Base-by-base conservation (phyloP, 2,797 vertebrate genomes). In the Macrochelys suwanniensis region DNA sequence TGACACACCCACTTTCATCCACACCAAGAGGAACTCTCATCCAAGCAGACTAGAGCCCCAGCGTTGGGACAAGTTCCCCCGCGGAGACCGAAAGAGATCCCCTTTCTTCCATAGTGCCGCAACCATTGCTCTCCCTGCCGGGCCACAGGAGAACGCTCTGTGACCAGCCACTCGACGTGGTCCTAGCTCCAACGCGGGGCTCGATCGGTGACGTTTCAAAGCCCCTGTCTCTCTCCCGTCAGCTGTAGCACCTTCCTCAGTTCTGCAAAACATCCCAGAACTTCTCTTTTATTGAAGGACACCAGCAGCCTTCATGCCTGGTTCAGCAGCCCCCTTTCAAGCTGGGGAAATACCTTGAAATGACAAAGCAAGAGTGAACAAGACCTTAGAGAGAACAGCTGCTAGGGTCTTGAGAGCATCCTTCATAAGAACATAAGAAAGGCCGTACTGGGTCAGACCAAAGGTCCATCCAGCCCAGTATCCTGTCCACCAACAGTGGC, bases 101-200 rank as follows among this genome's bases (percentile, higher is more conserved):
- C 61, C 61, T 68, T 37, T 17, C n/a, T 68, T 21, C 65, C 7
- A 19, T 21, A 5, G 33, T 11, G n/a, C 65, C 23, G 65, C 19
- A 21, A 9, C n/a, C 15, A 19, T 65, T 65, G 33, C 7, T n/a
- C 33, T 9, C 16, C 33, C 16, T 65, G 33, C 7, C 0, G 1
- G 17, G 33, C 33, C 33, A 4, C 61, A n/a, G 61, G 16, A n/a
- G 31, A 65, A 17, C 61, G n/a, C 59, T 8, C 59, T n/a, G 16
- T 3, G 2, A 4, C 31, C 33, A 8, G 59, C 4, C 59, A 4
- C 31, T n/a, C 33, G 33, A 37, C 2, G 7, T 68, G 33, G 16
- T 9, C 61, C 61, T n/a, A 21, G 33, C 33, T n/a, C 8, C 61
- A 17, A 5, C 16, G 16, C 8, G 33, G 17, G 1, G 33, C 61